Percentiles rank a stretch among this genome's conserved stretches.
Conservation (phyloP, 2,113 vertebrate species). For the Equus quagga region DNA sequence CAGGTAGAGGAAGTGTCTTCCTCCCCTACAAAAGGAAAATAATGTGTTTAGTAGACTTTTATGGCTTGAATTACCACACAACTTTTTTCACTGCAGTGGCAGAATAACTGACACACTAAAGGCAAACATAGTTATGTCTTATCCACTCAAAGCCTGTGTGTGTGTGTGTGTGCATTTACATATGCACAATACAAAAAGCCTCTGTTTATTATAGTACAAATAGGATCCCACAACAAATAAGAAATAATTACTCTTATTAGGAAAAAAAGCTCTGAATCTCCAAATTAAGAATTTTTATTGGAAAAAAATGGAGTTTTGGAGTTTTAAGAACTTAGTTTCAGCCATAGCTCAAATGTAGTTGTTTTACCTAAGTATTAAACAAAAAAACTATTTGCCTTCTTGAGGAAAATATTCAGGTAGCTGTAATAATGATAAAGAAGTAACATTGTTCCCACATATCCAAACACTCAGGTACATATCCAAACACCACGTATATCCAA, state of each 20-base stretch:
- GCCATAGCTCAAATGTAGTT: background rate
- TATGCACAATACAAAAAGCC: background rate
- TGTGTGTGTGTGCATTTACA: background rate
- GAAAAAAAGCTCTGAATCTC: background rate
- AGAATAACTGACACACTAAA: background rate
- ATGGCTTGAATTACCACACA: background rate
- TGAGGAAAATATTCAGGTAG: background rate
- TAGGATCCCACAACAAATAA: background rate
- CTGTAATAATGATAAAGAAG: background rate
- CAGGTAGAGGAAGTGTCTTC: no score
- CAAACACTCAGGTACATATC: background rate
- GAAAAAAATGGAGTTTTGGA: background rate
- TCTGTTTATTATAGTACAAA: background rate
- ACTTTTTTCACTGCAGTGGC: background rate
- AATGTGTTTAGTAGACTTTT: background rate
- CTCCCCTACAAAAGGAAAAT: background rate
- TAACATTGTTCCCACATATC: background rate
- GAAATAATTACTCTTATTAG: background rate
- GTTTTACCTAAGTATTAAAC: background rate
- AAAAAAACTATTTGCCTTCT: background rate
- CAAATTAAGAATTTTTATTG: conserved; percentile 46
- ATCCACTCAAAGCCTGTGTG: background rate
- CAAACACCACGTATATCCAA: background rate
- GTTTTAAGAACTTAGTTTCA: background rate
- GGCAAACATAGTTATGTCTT: background rate